phyloP scores from a whole-genome alignment of 2,797 vertebrate genomes.

The Pogoniulus pusillus region DNA sequence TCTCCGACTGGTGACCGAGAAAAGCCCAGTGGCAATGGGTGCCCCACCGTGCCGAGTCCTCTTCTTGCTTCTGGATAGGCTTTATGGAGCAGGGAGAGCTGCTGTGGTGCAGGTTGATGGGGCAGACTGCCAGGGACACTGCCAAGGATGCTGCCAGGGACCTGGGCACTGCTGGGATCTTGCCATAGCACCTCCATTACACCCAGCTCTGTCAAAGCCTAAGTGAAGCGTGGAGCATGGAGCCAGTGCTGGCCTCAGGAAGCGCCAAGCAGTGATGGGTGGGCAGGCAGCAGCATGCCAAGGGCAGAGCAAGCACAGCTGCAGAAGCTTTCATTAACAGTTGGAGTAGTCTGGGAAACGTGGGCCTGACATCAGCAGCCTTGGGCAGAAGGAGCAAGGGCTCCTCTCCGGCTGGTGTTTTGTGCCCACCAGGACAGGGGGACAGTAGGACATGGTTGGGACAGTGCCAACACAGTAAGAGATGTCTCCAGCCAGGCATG shows the following conservation, averaged over 20 bases:
- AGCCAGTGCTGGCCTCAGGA: accelerated
- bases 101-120: accelerated
- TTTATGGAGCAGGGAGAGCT: neutral
- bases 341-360: neutral
- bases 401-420: neutral
- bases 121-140: neutral
- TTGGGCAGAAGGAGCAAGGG: neutral
- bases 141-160: neutral
- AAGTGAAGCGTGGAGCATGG: accelerated
- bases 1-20: neutral
- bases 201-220: accelerated
- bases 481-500: neutral
- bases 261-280: accelerated
- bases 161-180: neutral
- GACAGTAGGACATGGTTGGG: neutral
- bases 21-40: neutral
- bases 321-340: neutral
- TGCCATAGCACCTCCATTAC: neutral
- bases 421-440: accelerated
- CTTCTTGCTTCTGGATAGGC: neutral
- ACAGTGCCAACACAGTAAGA: accelerated
- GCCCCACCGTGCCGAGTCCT: neutral
- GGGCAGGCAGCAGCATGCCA: accelerated
- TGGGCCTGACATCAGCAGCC: neutral
- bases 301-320: neutral